A percentile compares a stretch with the other conserved stretches of the same genome.
Evolutionary conservation across 2,113 vertebrate species (phyloP).

Genomic region (Scopus umbretta): DNA sequence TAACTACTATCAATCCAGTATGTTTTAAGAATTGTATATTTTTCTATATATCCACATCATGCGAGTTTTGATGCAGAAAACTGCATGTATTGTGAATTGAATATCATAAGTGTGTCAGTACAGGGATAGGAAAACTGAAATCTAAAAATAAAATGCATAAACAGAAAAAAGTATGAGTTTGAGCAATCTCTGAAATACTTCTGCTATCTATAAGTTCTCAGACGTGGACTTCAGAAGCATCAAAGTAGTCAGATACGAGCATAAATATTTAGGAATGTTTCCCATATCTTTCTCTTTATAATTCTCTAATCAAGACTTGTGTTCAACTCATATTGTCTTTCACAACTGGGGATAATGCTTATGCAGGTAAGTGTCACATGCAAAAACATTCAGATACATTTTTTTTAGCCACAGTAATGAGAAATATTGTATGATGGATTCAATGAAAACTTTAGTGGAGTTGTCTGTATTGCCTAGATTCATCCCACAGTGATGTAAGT

Average conservation of each 20-base stretch:
- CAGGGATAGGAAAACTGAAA: not conserved
- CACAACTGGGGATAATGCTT: not conserved
- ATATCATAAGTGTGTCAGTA: not conserved
- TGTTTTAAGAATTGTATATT: not conserved
- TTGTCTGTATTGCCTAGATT: not conserved
- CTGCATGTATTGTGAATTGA: not conserved
- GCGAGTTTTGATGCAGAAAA: not conserved
- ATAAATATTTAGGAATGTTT: not conserved
- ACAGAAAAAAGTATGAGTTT: not conserved
- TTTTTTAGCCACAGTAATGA: not conserved
- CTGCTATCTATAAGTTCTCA: not conserved
- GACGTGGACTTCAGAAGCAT: not conserved
- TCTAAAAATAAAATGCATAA: not conserved
- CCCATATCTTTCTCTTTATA: not conserved
- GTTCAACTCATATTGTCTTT: not conserved
- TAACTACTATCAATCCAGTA: not conserved
- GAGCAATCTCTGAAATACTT: not conserved
- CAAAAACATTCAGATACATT: not conserved
- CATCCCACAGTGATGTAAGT: not conserved
- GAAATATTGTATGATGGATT: not conserved
- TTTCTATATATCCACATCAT: not conserved
- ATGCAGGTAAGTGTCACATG: not conserved
- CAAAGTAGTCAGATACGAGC: not conserved
- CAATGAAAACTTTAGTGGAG: not conserved
- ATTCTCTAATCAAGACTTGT: not conserved